These are phyloP conservation scores for Sisor rabdophorus DNA, from an alignment of 2,113 vertebrate species.

Conservation along the genomic window DNA sequence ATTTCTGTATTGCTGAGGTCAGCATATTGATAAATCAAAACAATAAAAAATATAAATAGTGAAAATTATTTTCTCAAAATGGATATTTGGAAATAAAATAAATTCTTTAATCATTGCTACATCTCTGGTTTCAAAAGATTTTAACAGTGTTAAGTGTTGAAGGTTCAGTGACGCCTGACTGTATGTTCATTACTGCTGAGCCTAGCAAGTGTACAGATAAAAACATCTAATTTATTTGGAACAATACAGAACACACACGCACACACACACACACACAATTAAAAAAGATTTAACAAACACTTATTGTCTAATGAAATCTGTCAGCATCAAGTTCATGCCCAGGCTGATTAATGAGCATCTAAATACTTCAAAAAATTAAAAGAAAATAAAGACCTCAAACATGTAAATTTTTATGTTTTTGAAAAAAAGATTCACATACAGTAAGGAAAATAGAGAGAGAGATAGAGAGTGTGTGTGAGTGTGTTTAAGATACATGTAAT, in stretches of 20 bases:
- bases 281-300: neutral
- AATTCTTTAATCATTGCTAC: neutral
- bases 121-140: neutral
- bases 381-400: too few species aligned
- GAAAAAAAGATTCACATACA: too few species aligned
- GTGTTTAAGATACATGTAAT: too few species aligned
- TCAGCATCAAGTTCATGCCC: neutral
- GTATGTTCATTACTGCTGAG: neutral
- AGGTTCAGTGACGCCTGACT: neutral
- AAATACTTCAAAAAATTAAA: neutral
- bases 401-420: too few species aligned
- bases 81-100: neutral
- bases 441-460: too few species aligned
- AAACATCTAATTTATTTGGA: neutral
- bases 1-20: neutral
- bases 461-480: too few species aligned
- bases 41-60: too few species aligned
- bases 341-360: slow-evolving; percentile 4
- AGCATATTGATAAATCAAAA: neutral
- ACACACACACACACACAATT: neutral
- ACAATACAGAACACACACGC: neutral
- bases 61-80: too few species aligned
- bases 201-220: neutral
- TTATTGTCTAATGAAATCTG: neutral
- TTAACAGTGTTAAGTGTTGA: too few species aligned